phyloP scores from a whole-genome alignment of 2,113 vertebrate species.

The Albula glossodonta region DNA sequence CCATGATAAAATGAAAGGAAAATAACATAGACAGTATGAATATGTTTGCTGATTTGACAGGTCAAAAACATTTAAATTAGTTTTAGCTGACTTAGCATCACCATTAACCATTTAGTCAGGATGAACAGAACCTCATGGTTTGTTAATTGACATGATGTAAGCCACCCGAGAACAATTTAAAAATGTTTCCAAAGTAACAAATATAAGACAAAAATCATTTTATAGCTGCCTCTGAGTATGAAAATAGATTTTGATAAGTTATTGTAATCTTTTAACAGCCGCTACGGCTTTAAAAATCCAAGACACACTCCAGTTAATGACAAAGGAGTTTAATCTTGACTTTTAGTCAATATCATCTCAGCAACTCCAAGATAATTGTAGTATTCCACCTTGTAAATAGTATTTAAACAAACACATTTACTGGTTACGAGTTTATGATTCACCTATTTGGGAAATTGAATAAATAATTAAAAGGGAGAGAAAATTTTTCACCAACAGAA shows the following conservation, averaged over 20 bases:
- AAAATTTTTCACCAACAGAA: background rate
- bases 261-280: background rate
- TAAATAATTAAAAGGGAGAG: background rate
- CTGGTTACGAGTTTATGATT: background rate
- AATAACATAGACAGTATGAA: background rate
- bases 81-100: conserved; percentile 3
- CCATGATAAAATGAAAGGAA: background rate
- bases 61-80: conserved; percentile 10
- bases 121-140: background rate
- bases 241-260: background rate
- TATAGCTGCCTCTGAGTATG: conserved; percentile 23
- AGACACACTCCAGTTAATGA: background rate
- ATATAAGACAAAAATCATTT: conserved; percentile 14
- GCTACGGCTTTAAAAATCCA: background rate
- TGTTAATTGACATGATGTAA: conserved; percentile 6
- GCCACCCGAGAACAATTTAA: background rate
- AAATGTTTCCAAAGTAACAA: conserved; percentile 16
- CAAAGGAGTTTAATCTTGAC: background rate
- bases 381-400: background rate
- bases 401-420: background rate
- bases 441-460: background rate
- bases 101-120: background rate
- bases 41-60: background rate
- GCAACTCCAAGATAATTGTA: background rate
- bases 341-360: background rate